Evolutionary conservation across 2,113 vertebrate genomes (phyloP).

Genomic region (Mohoua ochrocephala): DNA sequence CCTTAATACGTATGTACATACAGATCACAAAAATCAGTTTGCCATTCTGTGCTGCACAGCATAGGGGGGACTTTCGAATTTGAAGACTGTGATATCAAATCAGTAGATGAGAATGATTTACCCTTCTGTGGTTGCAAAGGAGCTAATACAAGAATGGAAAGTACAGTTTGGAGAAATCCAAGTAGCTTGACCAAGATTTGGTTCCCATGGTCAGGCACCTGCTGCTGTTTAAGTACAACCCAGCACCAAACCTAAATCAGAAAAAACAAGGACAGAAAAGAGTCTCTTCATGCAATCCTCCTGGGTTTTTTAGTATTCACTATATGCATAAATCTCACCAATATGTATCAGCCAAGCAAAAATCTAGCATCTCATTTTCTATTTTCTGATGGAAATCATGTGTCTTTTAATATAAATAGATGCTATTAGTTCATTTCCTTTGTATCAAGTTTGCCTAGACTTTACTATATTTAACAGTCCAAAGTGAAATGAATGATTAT

Average conservation of each 20-base stretch:
- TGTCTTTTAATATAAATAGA: not conserved
- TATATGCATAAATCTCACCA: not conserved
- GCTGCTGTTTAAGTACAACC: not conserved
- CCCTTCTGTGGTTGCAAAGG: not conserved
- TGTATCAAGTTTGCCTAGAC: not conserved
- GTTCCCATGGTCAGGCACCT: not conserved
- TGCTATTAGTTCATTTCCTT: not conserved
- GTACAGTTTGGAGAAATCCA: not conserved
- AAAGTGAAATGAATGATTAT: not conserved
- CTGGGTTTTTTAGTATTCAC: not conserved
- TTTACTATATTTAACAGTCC: not conserved
- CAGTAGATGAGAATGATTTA: not conserved
- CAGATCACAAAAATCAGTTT: not conserved
- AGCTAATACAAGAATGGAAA: not conserved
- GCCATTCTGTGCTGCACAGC: not conserved
- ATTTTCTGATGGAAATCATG: not conserved
- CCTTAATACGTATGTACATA: not conserved
- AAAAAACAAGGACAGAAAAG: not conserved
- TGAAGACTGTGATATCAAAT: not conserved
- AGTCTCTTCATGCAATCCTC: not conserved
- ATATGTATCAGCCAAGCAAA: not conserved
- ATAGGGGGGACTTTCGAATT: not conserved
- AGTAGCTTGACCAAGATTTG: not conserved
- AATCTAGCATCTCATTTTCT: not conserved
- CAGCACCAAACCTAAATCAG: not conserved